Conservation (phyloP, 1,140 invertebrate species). For the Colletes latitarsis region DNA sequence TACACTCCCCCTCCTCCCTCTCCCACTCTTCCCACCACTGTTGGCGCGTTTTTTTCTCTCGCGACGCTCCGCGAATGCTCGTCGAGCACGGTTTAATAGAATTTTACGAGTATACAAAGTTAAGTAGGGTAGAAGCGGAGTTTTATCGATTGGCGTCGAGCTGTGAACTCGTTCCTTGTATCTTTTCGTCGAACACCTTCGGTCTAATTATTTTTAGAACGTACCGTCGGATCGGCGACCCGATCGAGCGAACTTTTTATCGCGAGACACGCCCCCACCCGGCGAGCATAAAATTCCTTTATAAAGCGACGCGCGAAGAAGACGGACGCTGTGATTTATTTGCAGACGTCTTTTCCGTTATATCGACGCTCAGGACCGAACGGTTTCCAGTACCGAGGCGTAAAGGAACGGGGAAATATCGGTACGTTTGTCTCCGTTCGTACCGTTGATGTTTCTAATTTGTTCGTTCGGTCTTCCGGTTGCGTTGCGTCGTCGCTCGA, state of each 20-base stretch:
- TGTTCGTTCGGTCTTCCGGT: neutral
- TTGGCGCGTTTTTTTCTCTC: neutral
- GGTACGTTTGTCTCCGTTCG: neutral
- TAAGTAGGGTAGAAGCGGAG: conserved; percentile 47
- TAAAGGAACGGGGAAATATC: neutral
- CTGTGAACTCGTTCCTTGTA: neutral
- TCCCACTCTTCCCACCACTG: neutral
- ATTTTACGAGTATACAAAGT: conserved; percentile 51
- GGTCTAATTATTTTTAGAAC: conserved; percentile 20
- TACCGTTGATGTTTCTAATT: neutral
- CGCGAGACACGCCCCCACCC: neutral
- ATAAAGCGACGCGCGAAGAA: neutral
- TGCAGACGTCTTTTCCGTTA: neutral
- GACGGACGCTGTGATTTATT: neutral
- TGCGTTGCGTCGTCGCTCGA: neutral
- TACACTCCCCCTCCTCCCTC: neutral
- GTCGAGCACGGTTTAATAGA: conserved; percentile 40
- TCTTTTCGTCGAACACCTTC: neutral
- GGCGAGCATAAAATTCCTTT: neutral
- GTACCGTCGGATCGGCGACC: neutral
- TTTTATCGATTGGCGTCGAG: conserved; percentile 27
- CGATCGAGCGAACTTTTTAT: neutral
- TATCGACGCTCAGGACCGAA: neutral
- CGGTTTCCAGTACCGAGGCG: neutral
- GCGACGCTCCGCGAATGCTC: neutral